A percentile compares a stretch with the other conserved stretches of the same genome.
Conservation (phyloP, 2,797 vertebrate genomes). For the Todus mexicanus region DNA sequence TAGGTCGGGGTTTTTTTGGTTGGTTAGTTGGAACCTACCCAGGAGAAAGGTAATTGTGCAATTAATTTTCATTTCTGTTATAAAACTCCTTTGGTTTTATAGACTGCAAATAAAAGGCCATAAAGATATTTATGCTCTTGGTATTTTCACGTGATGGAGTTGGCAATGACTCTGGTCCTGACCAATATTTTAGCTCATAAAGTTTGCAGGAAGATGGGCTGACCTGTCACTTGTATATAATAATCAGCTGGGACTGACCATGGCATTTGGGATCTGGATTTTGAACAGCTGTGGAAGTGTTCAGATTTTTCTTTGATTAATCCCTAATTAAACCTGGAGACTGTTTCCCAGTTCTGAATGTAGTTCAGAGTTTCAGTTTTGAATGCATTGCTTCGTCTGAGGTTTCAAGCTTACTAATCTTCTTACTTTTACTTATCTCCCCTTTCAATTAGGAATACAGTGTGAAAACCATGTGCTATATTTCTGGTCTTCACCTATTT, state of each 20-base stretch:
- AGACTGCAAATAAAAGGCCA: conserved; percentile 13
- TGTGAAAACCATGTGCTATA: background rate
- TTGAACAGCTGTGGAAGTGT: background rate
- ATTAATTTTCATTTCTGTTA: conserved; percentile 41
- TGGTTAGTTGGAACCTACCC: background rate
- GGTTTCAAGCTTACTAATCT: background rate
- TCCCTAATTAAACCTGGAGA: background rate
- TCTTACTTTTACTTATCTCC: background rate
- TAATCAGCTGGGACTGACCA: background rate
- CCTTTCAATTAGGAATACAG: background rate
- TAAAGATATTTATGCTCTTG: conserved; percentile 22
- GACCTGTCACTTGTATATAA: background rate
- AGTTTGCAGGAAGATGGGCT: background rate
- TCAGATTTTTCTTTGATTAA: background rate
- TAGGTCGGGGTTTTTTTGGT: background rate
- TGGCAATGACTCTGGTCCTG: background rate
- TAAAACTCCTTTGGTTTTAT: conserved; percentile 22
- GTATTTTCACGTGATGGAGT: background rate
- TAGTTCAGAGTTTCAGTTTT: background rate
- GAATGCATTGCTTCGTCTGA: background rate
- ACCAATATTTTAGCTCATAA: conserved; percentile 14
- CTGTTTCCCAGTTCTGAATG: background rate
- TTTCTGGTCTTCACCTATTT: background rate
- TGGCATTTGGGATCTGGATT: background rate
- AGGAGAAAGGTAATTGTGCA: background rate